Percentiles rank a stretch among this genome's conserved stretches.
Evolutionary conservation across 2,797 vertebrate species (phyloP).

Genomic region (Parauchenoglanis ngamensis): DNA sequence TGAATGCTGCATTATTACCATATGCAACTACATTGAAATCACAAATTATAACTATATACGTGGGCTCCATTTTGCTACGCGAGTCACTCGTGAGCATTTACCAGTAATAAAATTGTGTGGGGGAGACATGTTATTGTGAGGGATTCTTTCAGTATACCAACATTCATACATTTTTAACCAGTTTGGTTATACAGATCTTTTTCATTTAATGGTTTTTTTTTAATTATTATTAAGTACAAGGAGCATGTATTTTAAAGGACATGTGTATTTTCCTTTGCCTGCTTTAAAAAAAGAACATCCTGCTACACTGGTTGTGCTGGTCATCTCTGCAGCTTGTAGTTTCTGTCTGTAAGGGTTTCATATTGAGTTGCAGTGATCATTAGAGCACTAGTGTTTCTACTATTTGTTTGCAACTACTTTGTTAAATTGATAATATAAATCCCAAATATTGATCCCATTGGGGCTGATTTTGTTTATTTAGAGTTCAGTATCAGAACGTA

Average conservation of each 20-base stretch:
- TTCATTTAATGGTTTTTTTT: background rate
- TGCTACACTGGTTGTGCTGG: no score
- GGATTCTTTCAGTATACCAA: background rate
- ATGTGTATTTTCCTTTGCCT: background rate
- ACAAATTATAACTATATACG: constrained; percentile 66
- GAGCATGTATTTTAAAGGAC: background rate
- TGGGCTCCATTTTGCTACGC: constrained; percentile 55
- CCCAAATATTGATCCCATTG: background rate
- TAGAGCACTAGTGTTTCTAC: background rate
- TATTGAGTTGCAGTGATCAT: background rate
- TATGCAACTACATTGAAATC: constrained; percentile 53
- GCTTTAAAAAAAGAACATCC: background rate
- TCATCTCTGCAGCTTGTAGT: no score
- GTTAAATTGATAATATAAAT: background rate
- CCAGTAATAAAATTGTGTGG: background rate
- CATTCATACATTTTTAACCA: background rate
- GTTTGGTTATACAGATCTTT: background rate
- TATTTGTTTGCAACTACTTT: background rate
- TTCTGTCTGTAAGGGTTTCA: background rate
- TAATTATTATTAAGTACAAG: background rate
- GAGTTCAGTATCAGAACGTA: background rate
- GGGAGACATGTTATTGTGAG: background rate
- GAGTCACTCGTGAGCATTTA: background rate
- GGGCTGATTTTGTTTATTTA: background rate
- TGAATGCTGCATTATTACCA: constrained; percentile 22